Evolutionary conservation across 2,888 invertebrate species (phyloP).

Genomic region (Nomada ruficornis): DNA sequence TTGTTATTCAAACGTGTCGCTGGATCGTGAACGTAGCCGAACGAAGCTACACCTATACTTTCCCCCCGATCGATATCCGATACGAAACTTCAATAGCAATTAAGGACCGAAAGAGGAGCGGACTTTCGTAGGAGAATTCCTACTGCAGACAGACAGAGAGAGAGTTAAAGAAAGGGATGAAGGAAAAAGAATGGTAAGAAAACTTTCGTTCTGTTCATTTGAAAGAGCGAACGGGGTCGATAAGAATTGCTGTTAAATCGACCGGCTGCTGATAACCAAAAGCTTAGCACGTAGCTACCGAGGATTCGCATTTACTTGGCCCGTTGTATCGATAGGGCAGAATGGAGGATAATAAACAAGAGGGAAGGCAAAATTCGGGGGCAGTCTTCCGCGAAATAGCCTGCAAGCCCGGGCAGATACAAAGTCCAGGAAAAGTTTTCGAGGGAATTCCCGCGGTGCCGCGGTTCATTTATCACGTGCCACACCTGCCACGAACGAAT

Average conservation of each 20-base stretch:
- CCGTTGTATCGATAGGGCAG: slow-evolving; percentile 28
- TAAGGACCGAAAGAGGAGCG: slow-evolving; percentile 26
- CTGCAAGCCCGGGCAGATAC: slow-evolving; percentile 40
- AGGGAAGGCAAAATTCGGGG: slow-evolving; percentile 63
- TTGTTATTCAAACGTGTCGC: slow-evolving; percentile 6
- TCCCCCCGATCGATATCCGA: slow-evolving; percentile 28
- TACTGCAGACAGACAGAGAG: background rate
- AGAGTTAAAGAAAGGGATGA: background rate
- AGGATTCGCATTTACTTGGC: slow-evolving; percentile 59
- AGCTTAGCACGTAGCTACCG: slow-evolving; percentile 57
- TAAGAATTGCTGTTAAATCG: slow-evolving; percentile 56
- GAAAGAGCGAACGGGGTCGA: slow-evolving; percentile 37
- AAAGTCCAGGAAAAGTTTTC: slow-evolving; percentile 27
- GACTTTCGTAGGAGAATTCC: slow-evolving; percentile 4
- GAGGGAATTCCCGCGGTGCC: slow-evolving; percentile 20
- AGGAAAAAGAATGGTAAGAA: background rate
- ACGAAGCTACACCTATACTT: background rate
- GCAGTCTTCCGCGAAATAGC: slow-evolving; percentile 68
- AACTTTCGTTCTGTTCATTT: slow-evolving; percentile 39
- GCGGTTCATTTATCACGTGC: slow-evolving; percentile 48
- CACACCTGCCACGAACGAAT: slow-evolving; percentile 11
- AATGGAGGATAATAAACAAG: slow-evolving; percentile 63
- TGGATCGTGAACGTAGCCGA: background rate
- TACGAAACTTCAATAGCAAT: slow-evolving; percentile 42
- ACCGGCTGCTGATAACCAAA: slow-evolving; percentile 45